Base-by-base conservation (phyloP, 1,140 invertebrate species). In the Pectinophora gossypiella region DNA sequence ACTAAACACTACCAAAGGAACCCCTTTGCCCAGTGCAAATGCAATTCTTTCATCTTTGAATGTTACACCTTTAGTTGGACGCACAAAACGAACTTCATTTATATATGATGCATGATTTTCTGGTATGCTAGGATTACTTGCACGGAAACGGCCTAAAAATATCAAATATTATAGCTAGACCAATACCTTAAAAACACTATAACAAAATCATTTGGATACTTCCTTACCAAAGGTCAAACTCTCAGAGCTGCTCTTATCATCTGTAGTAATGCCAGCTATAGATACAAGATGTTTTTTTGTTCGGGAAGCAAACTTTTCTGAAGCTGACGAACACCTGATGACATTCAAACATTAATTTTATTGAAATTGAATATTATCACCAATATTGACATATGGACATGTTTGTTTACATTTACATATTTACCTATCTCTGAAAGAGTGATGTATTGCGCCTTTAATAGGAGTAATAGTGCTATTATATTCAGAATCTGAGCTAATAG, bases 1-100 rank as follows among this genome's bases (percentile, higher is more conserved):
- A 19, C 95, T 96, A 83, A 95, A 97, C 49, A 97, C 89, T 58
- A 95, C 85, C 82, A 95, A 94, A 23, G 95, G 95, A 43, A 92
- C 90, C 77, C 93, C 90, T 73, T 93, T 90, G 27, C 90, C 67
- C 54, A 94, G 91, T 51, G 93, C 91, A 76, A 97, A 88, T 46
- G 95, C 91, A 51, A 96, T 87, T 63, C 95, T 90, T 76, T 96
- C 94, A 80, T 95, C 93, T 54, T 89, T 91, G 72, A 95, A 92
- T 80, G 89, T 91, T 19, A 92, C 90, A 51, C 90, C 89, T 68
- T 90, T 91, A 15, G 87, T 72, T 35, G 91, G 88, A 49, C 89
- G 82, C 22, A 91, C 61, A 49, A 92, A 71, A 72, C 90, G 89
- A 5, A 94, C 87, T 70, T 92, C 91, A 68, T 89, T 91, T 22